These are phyloP conservation scores for Campoletis raptor DNA, from an alignment of 2,888 invertebrate species.

Conservation along the genomic window DNA sequence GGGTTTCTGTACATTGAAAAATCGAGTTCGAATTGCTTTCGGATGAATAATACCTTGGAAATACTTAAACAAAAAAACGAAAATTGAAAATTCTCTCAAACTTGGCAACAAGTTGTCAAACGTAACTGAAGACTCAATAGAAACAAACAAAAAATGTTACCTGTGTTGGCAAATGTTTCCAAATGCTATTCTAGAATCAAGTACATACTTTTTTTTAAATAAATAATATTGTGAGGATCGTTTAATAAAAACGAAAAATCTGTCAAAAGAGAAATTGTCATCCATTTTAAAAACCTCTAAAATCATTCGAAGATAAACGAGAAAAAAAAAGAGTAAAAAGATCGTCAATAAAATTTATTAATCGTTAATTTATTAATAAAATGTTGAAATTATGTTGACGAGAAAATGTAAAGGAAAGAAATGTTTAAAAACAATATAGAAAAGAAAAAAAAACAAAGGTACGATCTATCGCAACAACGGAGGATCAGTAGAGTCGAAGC, in stretches of 20 bases:
- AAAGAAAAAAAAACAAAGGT: slow-evolving; percentile 1
- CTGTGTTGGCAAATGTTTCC: background rate
- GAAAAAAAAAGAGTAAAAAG: background rate
- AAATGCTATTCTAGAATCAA: background rate
- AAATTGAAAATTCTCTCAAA: background rate
- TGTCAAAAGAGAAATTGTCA: background rate
- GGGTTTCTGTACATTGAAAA: background rate
- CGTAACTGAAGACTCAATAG: too few relatives aligned
- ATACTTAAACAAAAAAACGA: background rate
- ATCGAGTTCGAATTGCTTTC: background rate
- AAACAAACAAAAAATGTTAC: background rate
- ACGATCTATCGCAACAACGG: slow-evolving; percentile 8
- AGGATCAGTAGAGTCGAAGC: slow-evolving; percentile 62
- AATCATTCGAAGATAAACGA: background rate
- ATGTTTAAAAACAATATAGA: slow-evolving; percentile 4
- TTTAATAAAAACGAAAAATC: background rate
- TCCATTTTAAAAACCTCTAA: background rate
- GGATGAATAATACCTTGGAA: background rate
- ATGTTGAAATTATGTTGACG: background rate
- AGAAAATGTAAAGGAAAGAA: slow-evolving; percentile 1
- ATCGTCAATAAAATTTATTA: background rate
- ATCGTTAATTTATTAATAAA: background rate
- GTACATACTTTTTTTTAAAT: background rate
- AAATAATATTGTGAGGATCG: background rate
- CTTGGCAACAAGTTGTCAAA: too few relatives aligned